These are phyloP conservation scores for Olivierus martensii DNA, from an alignment of 1,140 invertebrate species.

Conservation along the genomic window DNA sequence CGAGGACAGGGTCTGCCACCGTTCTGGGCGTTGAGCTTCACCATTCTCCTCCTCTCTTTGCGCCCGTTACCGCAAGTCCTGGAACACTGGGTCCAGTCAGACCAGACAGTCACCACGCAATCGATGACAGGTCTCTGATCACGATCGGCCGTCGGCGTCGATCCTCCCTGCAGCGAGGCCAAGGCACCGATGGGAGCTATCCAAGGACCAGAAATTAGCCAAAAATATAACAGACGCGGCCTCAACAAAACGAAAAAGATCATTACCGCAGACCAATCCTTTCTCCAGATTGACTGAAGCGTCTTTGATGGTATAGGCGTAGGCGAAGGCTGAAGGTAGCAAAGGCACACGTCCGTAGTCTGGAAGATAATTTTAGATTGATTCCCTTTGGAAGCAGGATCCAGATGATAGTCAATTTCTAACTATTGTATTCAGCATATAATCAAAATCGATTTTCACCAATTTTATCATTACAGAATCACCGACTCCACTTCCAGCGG, in stretches of 20 bases:
- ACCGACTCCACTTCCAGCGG: no score
- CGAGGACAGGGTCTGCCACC: slow-evolving; percentile 49
- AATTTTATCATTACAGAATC: no score
- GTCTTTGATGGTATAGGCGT: slow-evolving; percentile 18
- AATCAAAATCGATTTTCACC: no score
- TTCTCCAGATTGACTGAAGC: slow-evolving; percentile 20
- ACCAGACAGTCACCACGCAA: slow-evolving; percentile 56
- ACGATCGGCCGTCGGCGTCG: background rate
- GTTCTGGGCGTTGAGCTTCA: slow-evolving; percentile 42
- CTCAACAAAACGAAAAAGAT: slow-evolving; percentile 15
- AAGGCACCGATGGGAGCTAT: background rate
- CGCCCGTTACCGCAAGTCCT: slow-evolving; percentile 46
- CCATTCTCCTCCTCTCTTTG: slow-evolving; percentile 22
- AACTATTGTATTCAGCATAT: no score
- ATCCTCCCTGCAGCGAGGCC: background rate
- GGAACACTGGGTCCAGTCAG: slow-evolving; percentile 56
- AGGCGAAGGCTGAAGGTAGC: slow-evolving; percentile 18
- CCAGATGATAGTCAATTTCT: no score
- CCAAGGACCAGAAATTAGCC: no score
- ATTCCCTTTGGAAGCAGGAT: no score
- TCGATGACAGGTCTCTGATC: slow-evolving; percentile 6
- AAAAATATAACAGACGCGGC: no score
- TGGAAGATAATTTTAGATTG: no score
- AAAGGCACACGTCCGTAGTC: slow-evolving; percentile 18
- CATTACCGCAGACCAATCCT: slow-evolving; percentile 18